A percentile compares a stretch with the other conserved stretches of the same genome.
These are phyloP conservation scores for Campylomormyrus tamandua DNA, from an alignment of 2,113 vertebrate species.

Conservation along the genomic window DNA sequence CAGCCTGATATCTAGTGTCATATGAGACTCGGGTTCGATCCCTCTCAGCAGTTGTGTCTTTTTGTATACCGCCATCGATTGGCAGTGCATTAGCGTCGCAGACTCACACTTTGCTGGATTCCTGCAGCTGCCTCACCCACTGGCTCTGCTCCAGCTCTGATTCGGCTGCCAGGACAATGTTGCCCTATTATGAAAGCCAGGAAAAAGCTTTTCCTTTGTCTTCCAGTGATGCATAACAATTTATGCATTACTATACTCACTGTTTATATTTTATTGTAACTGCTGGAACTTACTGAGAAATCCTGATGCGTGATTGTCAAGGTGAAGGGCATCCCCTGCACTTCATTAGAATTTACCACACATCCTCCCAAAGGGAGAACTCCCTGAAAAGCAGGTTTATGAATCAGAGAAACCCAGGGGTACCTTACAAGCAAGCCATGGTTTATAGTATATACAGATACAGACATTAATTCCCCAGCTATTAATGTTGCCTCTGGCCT, in stretches of 20 bases:
- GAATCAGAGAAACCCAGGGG: background rate
- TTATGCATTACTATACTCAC: background rate
- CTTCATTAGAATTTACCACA: conserved; percentile 77
- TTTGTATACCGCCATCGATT: too few species aligned
- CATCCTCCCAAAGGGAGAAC: conserved; percentile 91
- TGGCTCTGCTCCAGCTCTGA: conserved; percentile 82
- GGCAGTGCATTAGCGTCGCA: background rate
- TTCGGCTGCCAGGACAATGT: conserved; percentile 83
- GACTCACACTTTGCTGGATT: conserved; percentile 95
- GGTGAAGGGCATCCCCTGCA: conserved; percentile 87
- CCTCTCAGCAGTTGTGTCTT: background rate
- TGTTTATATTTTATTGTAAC: background rate
- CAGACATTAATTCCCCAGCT: background rate
- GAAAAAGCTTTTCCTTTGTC: background rate
- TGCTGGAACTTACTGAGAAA: conserved; percentile 71
- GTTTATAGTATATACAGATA: background rate
- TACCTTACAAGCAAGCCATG: background rate
- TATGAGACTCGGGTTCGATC: background rate
- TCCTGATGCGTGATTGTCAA: conserved; percentile 88
- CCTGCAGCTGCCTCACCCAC: conserved; percentile 93
- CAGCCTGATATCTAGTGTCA: background rate
- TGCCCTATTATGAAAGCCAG: conserved; percentile 59
- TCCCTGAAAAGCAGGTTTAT: conserved; percentile 57
- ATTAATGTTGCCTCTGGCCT: background rate
- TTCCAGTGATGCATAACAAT: background rate